phyloP scores from a whole-genome alignment of 1,140 invertebrate species.

The Choristoneura fumiferana region DNA sequence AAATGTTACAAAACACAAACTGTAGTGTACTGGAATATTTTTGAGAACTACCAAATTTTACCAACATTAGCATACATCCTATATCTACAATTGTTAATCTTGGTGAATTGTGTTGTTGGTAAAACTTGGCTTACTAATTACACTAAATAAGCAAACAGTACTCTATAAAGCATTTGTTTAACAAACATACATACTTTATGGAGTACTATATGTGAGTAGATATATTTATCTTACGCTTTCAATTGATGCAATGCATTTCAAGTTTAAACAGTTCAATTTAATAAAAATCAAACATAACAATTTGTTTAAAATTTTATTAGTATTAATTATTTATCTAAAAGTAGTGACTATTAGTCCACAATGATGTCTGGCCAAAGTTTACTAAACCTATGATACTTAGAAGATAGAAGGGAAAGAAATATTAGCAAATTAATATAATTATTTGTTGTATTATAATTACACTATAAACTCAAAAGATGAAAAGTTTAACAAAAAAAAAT shows the following conservation, averaged over 20 bases:
- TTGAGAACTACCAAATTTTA: constrained; percentile 43
- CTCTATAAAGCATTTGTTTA: constrained; percentile 42
- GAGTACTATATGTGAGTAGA: constrained; percentile 59
- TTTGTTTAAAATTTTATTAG: constrained; percentile 49
- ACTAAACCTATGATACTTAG: constrained; percentile 28
- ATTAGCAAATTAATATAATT: no score
- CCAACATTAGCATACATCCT: constrained; percentile 25
- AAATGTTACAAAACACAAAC: constrained; percentile 38
- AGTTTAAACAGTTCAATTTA: constrained; percentile 73
- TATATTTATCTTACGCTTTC: constrained; percentile 74
- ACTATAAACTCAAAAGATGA: constrained; percentile 4
- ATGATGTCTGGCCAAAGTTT: constrained; percentile 51
- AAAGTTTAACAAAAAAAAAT: not conserved
- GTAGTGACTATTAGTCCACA: constrained; percentile 51
- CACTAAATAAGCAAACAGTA: constrained; percentile 43
- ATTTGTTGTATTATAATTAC: not conserved
- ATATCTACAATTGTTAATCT: constrained; percentile 18
- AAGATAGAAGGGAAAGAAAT: constrained; percentile 21
- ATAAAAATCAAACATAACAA: constrained; percentile 73
- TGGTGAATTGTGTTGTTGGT: constrained; percentile 28
- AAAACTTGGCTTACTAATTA: constrained; percentile 48
- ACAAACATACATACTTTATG: constrained; percentile 39
- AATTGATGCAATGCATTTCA: constrained; percentile 74
- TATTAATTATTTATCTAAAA: constrained; percentile 30
- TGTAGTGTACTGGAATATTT: constrained; percentile 28